These are phyloP conservation scores for Varanus komodoensis DNA, from an alignment of 2,113 vertebrate genomes.

Conservation along the genomic window DNA sequence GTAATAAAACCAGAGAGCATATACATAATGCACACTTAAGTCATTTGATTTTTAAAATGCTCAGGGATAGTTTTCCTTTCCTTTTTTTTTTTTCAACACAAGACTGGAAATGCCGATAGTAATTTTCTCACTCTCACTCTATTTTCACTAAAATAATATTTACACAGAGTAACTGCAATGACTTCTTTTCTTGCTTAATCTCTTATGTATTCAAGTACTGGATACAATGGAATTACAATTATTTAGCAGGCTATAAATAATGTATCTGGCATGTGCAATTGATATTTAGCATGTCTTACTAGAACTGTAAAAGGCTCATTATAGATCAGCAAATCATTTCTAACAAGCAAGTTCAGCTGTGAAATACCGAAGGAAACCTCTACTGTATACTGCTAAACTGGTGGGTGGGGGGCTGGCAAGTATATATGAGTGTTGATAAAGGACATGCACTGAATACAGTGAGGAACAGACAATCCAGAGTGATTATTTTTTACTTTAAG, in stretches of 20 bases:
- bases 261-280: constrained; percentile 71
- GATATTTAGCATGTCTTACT: constrained; percentile 77
- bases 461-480: constrained; percentile 42
- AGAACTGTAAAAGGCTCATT: constrained; percentile 77
- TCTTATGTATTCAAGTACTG: constrained; percentile 72
- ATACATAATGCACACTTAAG: constrained; percentile 15
- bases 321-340: constrained; percentile 75
- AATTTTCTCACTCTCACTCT: constrained; percentile 67
- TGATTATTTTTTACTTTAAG: constrained; percentile 47
- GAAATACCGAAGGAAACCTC: constrained; percentile 69
- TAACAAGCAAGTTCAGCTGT: constrained; percentile 73
- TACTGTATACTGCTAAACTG: constrained; percentile 30
- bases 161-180: constrained; percentile 73
- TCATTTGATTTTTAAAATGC: constrained; percentile 15
- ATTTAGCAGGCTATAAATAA: constrained; percentile 80
- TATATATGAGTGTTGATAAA: constrained; percentile 12
- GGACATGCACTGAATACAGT: constrained; percentile 52
- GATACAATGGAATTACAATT: constrained; percentile 75
- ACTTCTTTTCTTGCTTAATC: constrained; percentile 75
- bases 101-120: constrained; percentile 65
- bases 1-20: constrained; percentile 16
- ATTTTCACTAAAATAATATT: constrained; percentile 76
- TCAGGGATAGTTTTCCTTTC: constrained; percentile 5
- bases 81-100: constrained; percentile 42
- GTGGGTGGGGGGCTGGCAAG: neutral